Conservation (phyloP, 2,888 invertebrate genomes). For the Venustoraphidia nigricollis region DNA sequence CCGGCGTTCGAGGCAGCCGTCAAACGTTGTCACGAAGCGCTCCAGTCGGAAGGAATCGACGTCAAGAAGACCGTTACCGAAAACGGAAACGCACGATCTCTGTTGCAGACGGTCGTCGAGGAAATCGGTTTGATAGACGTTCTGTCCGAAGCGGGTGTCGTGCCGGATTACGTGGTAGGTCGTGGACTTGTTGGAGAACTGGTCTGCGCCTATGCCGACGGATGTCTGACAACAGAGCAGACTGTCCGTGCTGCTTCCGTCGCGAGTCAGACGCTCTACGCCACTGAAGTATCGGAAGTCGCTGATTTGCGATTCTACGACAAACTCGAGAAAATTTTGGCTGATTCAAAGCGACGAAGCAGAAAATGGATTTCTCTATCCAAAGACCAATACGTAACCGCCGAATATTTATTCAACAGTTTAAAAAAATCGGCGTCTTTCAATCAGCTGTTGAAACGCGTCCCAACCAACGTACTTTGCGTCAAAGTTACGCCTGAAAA, state of each 20-base stretch:
- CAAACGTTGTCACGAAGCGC: slow-evolving; percentile 37
- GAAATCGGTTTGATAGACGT: slow-evolving; percentile 32
- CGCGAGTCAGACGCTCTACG: no score
- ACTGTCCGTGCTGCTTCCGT: slow-evolving; percentile 59
- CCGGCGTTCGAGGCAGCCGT: slow-evolving; percentile 51
- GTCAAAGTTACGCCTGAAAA: slow-evolving; percentile 70
- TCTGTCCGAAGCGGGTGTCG: slow-evolving; percentile 30
- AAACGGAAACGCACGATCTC: slow-evolving; percentile 47
- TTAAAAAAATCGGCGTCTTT: no score
- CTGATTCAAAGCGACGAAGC: no score
- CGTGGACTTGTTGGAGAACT: slow-evolving; percentile 86
- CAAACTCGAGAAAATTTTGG: no score
- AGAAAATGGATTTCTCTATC: no score
- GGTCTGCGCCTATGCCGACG: slow-evolving; percentile 83
- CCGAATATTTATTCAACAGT: no score
- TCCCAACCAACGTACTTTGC: slow-evolving; percentile 33
- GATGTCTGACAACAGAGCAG: slow-evolving; percentile 67
- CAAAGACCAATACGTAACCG: no score
- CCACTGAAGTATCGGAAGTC: no score
- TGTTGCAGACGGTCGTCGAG: slow-evolving; percentile 58
- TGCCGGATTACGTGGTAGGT: slow-evolving; percentile 24
- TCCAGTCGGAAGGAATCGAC: slow-evolving; percentile 47
- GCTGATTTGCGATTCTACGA: no score
- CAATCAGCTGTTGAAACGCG: no score
- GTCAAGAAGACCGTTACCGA: slow-evolving; percentile 44